Conservation (phyloP, 2,113 vertebrate species). For the Gnathonemus echidnorhynchus region DNA sequence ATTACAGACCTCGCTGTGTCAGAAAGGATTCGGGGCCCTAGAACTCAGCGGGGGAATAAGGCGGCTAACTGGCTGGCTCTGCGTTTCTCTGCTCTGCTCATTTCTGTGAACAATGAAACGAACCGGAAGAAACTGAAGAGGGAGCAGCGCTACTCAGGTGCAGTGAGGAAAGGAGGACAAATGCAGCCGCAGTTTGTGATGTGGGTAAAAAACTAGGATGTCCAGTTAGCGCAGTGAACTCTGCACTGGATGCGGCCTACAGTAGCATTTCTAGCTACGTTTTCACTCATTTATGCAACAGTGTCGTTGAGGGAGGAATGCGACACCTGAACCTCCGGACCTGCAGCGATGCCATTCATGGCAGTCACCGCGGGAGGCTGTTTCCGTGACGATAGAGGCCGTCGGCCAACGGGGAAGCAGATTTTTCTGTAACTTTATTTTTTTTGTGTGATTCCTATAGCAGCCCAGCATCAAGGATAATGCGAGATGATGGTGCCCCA, state of each 20-base stretch:
- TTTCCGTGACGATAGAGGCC: background rate
- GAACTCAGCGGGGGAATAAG: background rate
- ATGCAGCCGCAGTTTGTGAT: background rate
- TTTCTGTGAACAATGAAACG: background rate
- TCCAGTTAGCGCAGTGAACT: background rate
- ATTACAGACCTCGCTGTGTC: conserved; percentile 21
- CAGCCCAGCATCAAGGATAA: background rate
- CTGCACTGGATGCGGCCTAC: background rate
- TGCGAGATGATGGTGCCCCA: background rate
- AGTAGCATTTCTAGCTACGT: background rate
- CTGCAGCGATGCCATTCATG: background rate
- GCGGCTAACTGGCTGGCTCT: background rate
- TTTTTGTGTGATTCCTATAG: background rate
- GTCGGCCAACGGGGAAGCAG: background rate
- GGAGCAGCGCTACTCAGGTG: background rate
- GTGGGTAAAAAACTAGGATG: background rate
- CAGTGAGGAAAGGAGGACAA: background rate
- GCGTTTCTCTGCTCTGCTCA: background rate
- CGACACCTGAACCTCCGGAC: background rate
- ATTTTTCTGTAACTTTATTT: background rate
- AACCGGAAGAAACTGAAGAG: background rate
- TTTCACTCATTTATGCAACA: background rate
- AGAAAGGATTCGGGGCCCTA: background rate
- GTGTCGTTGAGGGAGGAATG: background rate
- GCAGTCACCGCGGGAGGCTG: background rate